Base-by-base conservation (phyloP, 2,113 vertebrate species). In the Aphyosemion australe region DNA sequence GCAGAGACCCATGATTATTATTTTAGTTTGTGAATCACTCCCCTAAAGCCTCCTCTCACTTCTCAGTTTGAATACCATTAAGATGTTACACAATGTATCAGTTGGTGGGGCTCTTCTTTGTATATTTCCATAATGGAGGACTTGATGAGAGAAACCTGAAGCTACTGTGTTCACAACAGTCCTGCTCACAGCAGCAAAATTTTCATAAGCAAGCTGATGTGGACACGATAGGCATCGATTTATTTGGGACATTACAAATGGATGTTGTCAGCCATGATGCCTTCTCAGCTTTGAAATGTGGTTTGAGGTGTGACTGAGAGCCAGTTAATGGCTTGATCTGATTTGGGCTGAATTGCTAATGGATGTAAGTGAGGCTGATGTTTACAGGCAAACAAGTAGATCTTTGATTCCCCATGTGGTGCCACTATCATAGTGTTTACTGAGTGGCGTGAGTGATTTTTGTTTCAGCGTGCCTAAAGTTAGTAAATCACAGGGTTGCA, bases 281-380 rank as follows among this genome's bases (percentile, higher is more conserved):
- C 55, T 65, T 43, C 54, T 75, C 45, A 58, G 78, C 61, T 70
- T 67, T 85, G 58, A 84, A 82, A 73, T 43, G 51, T 42, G 78
- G 78, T 68, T 81, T 6, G 21, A 81, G 58, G 83, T 78, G 74
- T 51, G 65, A 78, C 76, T 70, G 69, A 72, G 39, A 81, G 64
- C 74, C 65, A 72, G 68, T 58, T 72, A 78, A 77, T 69, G 57
- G 47, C 65, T 63, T 81, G 52, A 84, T 80, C 67, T 75, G 72
- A 82, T 82, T 79, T 73, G 50, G 48, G 74, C 54, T 72, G 69
- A 79, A 72, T 72, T 65, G 75, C 55, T 78, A 86, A 86, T 84
- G 74, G 78, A 80, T 68, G 46, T 76, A 82, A 84, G 72, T 19
- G 64, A 80, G 60, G 56, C 55, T 45, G 67, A 59, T 80, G 43